phyloP scores from a whole-genome alignment of 2,797 vertebrate species.

The Anguilla megastoma region DNA sequence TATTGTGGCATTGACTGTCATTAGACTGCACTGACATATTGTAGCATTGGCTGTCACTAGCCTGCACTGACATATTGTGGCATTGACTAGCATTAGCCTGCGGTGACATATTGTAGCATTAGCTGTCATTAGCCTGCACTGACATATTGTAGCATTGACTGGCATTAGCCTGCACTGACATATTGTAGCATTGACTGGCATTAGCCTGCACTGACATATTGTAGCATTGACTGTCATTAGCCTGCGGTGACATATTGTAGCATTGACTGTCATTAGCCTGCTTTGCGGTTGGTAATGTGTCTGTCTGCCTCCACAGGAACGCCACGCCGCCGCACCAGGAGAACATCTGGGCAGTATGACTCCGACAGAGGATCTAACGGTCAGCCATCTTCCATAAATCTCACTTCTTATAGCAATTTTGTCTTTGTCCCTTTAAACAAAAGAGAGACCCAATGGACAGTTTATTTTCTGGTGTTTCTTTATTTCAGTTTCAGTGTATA shows the following conservation, averaged over 20 bases:
- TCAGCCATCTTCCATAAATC: constrained; percentile 51
- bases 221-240: neutral
- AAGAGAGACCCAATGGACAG: no score
- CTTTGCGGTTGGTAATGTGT: neutral
- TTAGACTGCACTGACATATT: no score
- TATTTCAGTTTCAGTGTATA: neutral
- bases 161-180: neutral
- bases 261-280: neutral
- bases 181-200: no score
- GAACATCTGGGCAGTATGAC: constrained; percentile 79
- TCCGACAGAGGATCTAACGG: constrained; percentile 79
- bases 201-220: neutral
- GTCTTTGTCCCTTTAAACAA: neutral
- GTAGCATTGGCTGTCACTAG: no score
- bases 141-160: no score
- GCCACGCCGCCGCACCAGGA: constrained; percentile 73
- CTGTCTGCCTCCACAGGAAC: constrained; percentile 61
- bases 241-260: no score
- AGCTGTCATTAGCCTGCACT: no score
- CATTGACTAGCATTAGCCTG: no score
- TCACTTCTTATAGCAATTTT: neutral
- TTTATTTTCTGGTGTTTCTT: no score
- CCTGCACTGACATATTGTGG: no score
- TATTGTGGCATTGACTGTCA: no score
- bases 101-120: no score